phyloP scores from a whole-genome alignment of 2,888 invertebrate species.

The Stratiomys singularior region DNA sequence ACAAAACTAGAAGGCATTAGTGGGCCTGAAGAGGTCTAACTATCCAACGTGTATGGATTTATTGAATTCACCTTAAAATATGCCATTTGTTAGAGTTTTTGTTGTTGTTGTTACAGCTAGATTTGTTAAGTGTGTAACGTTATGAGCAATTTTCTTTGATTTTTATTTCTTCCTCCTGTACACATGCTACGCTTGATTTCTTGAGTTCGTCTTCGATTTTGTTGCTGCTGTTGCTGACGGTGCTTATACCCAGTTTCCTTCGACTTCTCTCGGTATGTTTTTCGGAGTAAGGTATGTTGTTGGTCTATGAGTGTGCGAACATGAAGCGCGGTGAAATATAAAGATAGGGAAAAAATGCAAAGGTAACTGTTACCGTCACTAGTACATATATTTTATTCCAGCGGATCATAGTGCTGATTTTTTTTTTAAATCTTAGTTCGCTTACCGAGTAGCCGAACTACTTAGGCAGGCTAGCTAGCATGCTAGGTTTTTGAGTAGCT shows the following conservation, averaged over 20 bases:
- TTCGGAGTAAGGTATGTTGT: not conserved
- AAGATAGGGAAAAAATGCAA: constrained; percentile 19
- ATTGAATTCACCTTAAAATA: constrained; percentile 4
- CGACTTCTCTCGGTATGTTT: not conserved
- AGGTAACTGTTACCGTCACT: constrained; percentile 33
- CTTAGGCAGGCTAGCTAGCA: not conserved
- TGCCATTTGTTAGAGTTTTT: not conserved
- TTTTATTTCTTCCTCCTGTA: not conserved
- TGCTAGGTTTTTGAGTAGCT: not conserved
- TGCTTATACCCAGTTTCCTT: not conserved
- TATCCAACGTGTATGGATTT: not conserved
- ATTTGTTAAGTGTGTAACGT: not conserved
- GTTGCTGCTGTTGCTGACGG: not conserved
- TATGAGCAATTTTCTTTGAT: constrained; percentile 10
- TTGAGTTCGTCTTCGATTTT: not conserved
- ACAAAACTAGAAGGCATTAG: too few relatives aligned
- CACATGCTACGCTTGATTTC: not conserved
- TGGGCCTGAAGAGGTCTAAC: not conserved
- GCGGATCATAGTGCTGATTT: constrained; percentile 17
- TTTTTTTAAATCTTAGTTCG: not conserved
- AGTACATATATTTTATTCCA: constrained; percentile 17
- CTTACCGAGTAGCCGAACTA: not conserved
- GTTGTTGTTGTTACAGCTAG: not conserved
- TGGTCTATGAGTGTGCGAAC: constrained; percentile 28
- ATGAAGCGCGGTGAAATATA: constrained; percentile 1